Conservation (phyloP, 64 coral and sea anemone genomes). For the Montipora efflorescens region DNA sequence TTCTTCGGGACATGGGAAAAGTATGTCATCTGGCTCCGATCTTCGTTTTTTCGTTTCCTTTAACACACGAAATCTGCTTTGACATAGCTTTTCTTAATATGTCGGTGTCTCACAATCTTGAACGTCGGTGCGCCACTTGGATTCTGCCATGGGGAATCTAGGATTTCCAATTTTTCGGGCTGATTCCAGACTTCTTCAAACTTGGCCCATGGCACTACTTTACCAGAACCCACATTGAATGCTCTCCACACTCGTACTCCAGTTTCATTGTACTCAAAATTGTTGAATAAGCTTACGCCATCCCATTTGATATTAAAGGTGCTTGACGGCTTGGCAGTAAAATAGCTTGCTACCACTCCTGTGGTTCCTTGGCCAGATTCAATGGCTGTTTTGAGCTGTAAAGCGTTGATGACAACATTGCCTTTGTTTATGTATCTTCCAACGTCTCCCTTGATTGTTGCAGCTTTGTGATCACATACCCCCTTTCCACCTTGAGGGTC, state of each 20-base stretch:
- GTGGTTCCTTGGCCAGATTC: slow-evolving; percentile 56
- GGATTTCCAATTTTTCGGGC: slow-evolving; percentile 20
- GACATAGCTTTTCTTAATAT: slow-evolving; percentile 37
- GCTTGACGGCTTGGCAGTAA: slow-evolving; percentile 40
- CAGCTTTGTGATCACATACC: slow-evolving; percentile 23
- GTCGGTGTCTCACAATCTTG: slow-evolving; percentile 25
- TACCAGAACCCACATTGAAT: slow-evolving; percentile 52
- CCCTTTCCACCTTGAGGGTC: slow-evolving; percentile 40
- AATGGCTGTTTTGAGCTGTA: slow-evolving; percentile 62
- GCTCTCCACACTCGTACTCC: slow-evolving; percentile 65
- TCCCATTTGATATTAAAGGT: slow-evolving; percentile 57
- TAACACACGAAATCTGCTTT: neutral
- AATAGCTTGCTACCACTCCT: slow-evolving; percentile 57
- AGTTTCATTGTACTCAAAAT: slow-evolving; percentile 70
- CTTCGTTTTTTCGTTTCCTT: no score
- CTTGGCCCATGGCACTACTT: slow-evolving; percentile 21
- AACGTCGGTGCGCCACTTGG: neutral
- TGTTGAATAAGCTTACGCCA: slow-evolving; percentile 70
- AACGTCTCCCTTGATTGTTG: slow-evolving; percentile 18
- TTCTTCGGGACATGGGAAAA: slow-evolving; percentile 61
- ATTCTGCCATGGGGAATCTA: slow-evolving; percentile 6
- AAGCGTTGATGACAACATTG: slow-evolving; percentile 49
- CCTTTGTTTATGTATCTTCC: slow-evolving; percentile 57
- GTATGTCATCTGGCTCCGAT: neutral
- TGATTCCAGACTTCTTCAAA: neutral